Evolutionary conservation across 2,797 vertebrate genomes (phyloP), one percentile per base, ranked within the genome.

Genomic region (Botia kubotai): DNA sequence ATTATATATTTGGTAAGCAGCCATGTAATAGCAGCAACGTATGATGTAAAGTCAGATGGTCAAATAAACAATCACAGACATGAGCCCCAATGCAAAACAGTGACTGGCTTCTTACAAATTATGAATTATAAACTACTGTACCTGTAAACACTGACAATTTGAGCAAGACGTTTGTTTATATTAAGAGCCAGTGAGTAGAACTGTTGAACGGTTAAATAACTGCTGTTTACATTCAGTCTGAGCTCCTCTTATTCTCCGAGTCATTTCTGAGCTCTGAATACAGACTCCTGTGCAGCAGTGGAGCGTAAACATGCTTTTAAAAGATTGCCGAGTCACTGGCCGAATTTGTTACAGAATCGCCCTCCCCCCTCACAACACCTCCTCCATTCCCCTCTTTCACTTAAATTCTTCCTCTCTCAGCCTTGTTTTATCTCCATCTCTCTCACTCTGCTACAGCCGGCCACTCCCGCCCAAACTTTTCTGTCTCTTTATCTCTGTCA

Each of bases 281-380:
- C 58, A n/a, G 16, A 73, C 73, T 77, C 80, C 77, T 82, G 58
- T 65, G 60, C 55, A 74, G 48, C 52, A 52, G 70, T 65, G 81
- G 87, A 79, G 66, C 60, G 87, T 73, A 62, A 82, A 81, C 69
- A 75, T 77, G 79, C 83, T 84, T 85, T 83, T 80, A 82, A 68
- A 71, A 80, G 84, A 83, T 75, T 93, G 92, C 92, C 93, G 92
- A 94, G 91, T 94, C 93, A 94, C 89, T 86, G 87, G 82, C 78
- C 80, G 71, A 86, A 82, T 83, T 75, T 63, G 77, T 74, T 23
- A 72, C 82, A 87, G 79, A 85, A 83, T 85, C 79, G 72, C 82
- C 72, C 55, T 81, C 75, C 69, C 81, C 81, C 21, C 77, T 85
- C 5, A 0, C 62, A 60, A 72, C 63, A 80, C 39, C 63, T 69